A percentile compares a stretch with the other conserved stretches of the same genome.
Conservation (phyloP, 2,888 invertebrate species). For the Steinernema scapterisci region DNA sequence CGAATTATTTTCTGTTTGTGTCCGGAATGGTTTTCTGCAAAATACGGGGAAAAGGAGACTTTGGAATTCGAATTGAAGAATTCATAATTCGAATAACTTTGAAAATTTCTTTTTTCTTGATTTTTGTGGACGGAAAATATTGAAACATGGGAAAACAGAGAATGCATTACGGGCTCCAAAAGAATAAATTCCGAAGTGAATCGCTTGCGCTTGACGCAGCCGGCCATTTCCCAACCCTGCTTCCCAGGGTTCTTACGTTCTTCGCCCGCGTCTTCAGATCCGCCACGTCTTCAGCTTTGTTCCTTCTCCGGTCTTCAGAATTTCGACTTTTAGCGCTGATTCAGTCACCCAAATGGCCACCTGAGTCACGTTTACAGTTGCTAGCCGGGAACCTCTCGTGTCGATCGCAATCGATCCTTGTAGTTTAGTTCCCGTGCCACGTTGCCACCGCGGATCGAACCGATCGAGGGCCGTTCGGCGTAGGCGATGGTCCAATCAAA, state of each 20-base stretch:
- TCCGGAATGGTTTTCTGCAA: too few species aligned
- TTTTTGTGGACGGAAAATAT: too few species aligned
- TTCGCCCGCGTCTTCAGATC: neutral
- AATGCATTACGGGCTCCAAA: too few species aligned
- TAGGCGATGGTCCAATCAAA: neutral
- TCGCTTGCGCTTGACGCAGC: too few species aligned
- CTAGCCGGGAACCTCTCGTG: neutral
- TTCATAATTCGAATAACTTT: too few species aligned
- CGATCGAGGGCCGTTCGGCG: neutral
- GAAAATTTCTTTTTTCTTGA: too few species aligned
- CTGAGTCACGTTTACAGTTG: conserved; percentile 24
- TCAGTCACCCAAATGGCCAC: neutral
- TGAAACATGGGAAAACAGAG: too few species aligned
- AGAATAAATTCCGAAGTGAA: too few species aligned
- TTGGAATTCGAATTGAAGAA: too few species aligned
- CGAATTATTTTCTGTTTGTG: too few species aligned
- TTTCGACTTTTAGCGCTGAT: neutral
- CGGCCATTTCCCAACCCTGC: too few species aligned
- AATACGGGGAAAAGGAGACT: too few species aligned
- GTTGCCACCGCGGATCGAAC: neutral
- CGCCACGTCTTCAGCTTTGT: neutral
- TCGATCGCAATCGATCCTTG: conserved; percentile 9
- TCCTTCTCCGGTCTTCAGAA: conserved; percentile 5
- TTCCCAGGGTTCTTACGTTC: neutral
- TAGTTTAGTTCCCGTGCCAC: neutral